These are phyloP conservation scores for Chaitophorus viminalis DNA, from an alignment of 2,888 invertebrate species.

Conservation along the genomic window DNA sequence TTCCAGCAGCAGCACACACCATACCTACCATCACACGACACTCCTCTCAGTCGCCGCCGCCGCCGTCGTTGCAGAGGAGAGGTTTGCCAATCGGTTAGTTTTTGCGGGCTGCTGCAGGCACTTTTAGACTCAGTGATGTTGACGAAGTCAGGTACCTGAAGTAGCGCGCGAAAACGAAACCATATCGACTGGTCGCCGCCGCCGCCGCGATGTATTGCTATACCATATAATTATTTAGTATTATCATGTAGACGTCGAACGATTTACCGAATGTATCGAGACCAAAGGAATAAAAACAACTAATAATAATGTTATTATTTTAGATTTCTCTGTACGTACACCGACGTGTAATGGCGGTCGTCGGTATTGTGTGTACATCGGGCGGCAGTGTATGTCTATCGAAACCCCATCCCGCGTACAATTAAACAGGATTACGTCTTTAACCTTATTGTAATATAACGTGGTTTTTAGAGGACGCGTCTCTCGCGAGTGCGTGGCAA, in stretches of 20 bases:
- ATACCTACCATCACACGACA: not conserved
- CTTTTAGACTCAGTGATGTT: constrained; percentile 57
- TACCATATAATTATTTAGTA: not conserved
- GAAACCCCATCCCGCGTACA: too few relatives aligned
- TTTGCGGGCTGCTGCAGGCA: constrained; percentile 60
- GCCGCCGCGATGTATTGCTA: not conserved
- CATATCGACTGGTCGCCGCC: constrained; percentile 19
- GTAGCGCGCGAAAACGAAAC: constrained; percentile 83
- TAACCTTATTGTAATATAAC: too few relatives aligned
- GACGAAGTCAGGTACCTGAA: constrained; percentile 95
- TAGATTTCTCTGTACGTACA: not conserved
- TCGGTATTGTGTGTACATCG: not conserved
- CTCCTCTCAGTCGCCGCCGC: not conserved
- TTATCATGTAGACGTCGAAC: not conserved
- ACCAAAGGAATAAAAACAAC: too few relatives aligned
- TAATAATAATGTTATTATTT: too few relatives aligned
- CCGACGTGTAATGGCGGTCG: not conserved
- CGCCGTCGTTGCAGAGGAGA: constrained; percentile 1
- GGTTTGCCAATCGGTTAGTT: constrained; percentile 35
- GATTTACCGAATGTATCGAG: too few relatives aligned
- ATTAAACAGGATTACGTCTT: too few relatives aligned
- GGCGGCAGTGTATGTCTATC: too few relatives aligned
- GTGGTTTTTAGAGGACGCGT: too few relatives aligned
- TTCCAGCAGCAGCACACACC: constrained; percentile 23
- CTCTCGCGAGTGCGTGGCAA: not conserved